Conservation (phyloP, 1,140 invertebrate species). For the Lepidurus couesii region DNA sequence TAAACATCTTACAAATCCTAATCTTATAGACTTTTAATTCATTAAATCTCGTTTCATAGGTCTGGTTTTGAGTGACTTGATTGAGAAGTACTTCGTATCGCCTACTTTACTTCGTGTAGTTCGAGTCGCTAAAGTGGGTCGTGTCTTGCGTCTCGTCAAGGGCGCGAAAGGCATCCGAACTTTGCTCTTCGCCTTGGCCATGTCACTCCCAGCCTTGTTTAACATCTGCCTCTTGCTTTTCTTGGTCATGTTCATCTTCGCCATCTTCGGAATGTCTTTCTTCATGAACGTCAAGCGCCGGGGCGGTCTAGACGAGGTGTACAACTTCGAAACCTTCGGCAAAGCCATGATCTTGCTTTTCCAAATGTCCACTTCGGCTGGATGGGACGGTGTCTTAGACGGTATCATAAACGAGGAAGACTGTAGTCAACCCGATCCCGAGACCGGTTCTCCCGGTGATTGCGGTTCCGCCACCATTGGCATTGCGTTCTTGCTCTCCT, state of each 20-base stretch:
- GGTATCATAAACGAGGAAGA: constrained; percentile 93
- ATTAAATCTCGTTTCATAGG: constrained; percentile 52
- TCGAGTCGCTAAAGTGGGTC: constrained; percentile 93
- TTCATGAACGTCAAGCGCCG: constrained; percentile 93
- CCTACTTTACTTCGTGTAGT: constrained; percentile 95
- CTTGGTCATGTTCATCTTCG: constrained; percentile 98
- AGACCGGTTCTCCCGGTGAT: constrained; percentile 78
- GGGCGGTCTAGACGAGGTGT: constrained; percentile 89
- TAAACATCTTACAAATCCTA: constrained; percentile 49
- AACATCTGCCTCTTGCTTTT: constrained; percentile 97
- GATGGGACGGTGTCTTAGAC: constrained; percentile 92
- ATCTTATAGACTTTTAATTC: background rate
- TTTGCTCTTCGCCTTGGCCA: constrained; percentile 91
- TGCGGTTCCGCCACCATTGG: constrained; percentile 89
- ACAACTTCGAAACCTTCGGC: constrained; percentile 98
- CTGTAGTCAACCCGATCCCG: constrained; percentile 77
- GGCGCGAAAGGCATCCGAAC: constrained; percentile 96
- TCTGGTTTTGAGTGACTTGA: constrained; percentile 89
- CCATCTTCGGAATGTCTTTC: constrained; percentile 98
- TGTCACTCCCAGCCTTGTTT: constrained; percentile 95
- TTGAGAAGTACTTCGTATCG: constrained; percentile 95
- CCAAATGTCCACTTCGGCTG: constrained; percentile 97
- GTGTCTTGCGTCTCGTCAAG: constrained; percentile 93
- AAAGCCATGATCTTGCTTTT: constrained; percentile 96
- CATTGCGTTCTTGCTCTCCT: constrained; percentile 88